A percentile compares a stretch with the other conserved stretches of the same genome.
Conservation (phyloP, 1,140 invertebrate species). For the Drosophila nigromelanica region DNA sequence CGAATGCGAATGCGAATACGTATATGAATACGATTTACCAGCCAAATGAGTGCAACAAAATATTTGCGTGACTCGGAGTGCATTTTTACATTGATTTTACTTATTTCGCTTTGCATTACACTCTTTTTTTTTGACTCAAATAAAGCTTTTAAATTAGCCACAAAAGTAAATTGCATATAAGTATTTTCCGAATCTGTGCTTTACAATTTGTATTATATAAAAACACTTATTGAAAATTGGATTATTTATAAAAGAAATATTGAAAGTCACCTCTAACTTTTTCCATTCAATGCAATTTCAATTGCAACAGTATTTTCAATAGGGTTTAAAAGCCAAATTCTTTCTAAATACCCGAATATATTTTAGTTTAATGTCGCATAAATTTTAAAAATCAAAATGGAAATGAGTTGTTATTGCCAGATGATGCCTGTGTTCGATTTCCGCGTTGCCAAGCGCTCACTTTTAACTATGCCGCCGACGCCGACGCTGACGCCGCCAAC, state of each 20-base stretch:
- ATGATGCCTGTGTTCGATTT: conserved; percentile 69
- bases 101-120: conserved; percentile 34
- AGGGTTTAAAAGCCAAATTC: neutral
- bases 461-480: conserved; percentile 62
- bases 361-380: neutral
- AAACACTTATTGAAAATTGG: no score
- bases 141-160: neutral
- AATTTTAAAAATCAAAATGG: conserved; percentile 35
- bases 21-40: conserved; percentile 62
- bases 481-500: conserved; percentile 28
- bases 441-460: conserved; percentile 66
- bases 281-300: neutral
- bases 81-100: conserved; percentile 18
- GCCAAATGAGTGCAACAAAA: conserved; percentile 66
- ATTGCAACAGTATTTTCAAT: neutral
- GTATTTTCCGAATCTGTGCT: no score
- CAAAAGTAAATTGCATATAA: neutral
- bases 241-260: no score
- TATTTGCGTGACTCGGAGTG: conserved; percentile 68
- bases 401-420: conserved; percentile 41
- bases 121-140: conserved; percentile 4
- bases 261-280: no score
- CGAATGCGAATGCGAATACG: conserved; percentile 25
- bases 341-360: neutral
- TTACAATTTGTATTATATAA: no score